phyloP scores from a whole-genome alignment of 2,888 invertebrate species.

The Platynereis dumerilii region DNA sequence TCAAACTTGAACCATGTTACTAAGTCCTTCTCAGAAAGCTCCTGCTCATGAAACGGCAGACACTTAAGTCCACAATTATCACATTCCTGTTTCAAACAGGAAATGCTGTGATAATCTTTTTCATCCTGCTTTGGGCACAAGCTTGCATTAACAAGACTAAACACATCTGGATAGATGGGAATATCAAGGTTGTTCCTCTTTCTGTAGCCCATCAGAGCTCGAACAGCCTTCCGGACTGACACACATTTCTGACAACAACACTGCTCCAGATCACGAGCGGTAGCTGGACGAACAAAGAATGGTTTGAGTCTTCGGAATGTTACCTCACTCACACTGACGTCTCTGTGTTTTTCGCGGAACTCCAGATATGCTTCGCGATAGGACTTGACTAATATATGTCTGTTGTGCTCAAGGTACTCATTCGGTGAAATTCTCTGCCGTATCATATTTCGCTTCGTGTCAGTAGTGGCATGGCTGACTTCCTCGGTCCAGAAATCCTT shows the following conservation, averaged over 20 bases:
- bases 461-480: background rate
- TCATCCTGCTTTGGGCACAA: no score
- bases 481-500: background rate
- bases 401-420: slow-evolving; percentile 6
- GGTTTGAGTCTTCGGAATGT: slow-evolving; percentile 9
- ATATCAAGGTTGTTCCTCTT: background rate
- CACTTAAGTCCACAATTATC: no score
- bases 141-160: slow-evolving; percentile 1
- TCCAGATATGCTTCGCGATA: background rate
- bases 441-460: background rate
- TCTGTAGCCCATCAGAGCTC: background rate
- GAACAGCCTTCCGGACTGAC: background rate
- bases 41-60: no score
- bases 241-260: slow-evolving; percentile 10
- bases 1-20: slow-evolving; percentile 9
- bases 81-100: no score
- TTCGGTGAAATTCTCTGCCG: background rate
- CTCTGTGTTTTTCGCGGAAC: background rate
- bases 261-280: slow-evolving; percentile 4
- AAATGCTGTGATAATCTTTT: no score
- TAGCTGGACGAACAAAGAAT: slow-evolving; percentile 7
- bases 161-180: background rate
- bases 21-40: no score
- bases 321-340: background rate
- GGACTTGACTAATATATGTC: background rate